These are phyloP conservation scores for Neuroterus valhalla DNA, from an alignment of 1,140 invertebrate species.

Conservation along the genomic window DNA sequence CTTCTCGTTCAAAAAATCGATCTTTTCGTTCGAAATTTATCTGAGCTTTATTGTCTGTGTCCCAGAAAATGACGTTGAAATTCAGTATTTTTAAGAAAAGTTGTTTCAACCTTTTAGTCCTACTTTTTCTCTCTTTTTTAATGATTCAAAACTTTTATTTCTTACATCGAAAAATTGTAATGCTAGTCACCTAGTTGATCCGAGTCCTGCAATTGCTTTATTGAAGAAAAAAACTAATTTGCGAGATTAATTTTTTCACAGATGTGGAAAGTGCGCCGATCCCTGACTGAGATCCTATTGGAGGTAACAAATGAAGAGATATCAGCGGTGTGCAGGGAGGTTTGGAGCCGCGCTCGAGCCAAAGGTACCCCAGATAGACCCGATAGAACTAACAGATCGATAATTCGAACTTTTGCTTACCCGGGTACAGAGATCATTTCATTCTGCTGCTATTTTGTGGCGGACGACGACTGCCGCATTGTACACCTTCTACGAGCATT, in stretches of 20 bases:
- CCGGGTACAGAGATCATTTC: constrained; percentile 50
- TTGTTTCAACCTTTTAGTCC: too few species aligned
- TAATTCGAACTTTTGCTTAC: constrained; percentile 60
- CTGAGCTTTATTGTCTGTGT: too few species aligned
- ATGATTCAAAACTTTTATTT: too few species aligned
- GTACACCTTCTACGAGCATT: constrained; percentile 64
- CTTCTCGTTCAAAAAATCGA: too few species aligned
- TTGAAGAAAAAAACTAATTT: constrained; percentile 2
- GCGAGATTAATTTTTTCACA: constrained; percentile 65
- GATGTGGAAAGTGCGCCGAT: constrained; percentile 91
- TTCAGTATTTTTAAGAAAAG: too few species aligned
- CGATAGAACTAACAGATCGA: constrained; percentile 67
- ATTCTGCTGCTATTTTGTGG: constrained; percentile 52
- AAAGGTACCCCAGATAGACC: constrained; percentile 80
- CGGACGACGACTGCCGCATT: constrained; percentile 57
- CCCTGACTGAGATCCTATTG: constrained; percentile 93
- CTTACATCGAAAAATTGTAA: too few species aligned
- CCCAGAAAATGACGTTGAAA: too few species aligned
- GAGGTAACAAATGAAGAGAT: constrained; percentile 96
- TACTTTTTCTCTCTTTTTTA: too few species aligned
- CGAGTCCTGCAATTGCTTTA: too few species aligned
- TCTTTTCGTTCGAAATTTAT: too few species aligned
- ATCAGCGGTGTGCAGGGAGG: constrained; percentile 85
- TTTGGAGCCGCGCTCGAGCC: constrained; percentile 78
- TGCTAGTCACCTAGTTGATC: too few species aligned